Conservation (phyloP, 2,113 vertebrate species). For the Dascyllus trimaculatus region DNA sequence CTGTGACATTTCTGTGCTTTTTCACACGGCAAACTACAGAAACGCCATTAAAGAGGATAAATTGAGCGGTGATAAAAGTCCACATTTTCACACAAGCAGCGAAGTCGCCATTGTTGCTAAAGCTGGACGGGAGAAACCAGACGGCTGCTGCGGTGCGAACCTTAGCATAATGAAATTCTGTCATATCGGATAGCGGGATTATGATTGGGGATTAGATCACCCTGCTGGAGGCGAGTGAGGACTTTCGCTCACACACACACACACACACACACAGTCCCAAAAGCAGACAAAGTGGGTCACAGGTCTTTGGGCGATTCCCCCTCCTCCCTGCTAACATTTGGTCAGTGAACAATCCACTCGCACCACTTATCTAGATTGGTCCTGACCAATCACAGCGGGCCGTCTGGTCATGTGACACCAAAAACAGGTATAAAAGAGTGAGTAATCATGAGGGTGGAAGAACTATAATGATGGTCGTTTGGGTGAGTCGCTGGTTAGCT, state of each 20-base stretch:
- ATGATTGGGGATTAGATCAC: conserved; percentile 76
- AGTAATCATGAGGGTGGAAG: conserved; percentile 28
- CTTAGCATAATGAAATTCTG: conserved; percentile 74
- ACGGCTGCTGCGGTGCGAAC: conserved; percentile 36
- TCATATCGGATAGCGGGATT: conserved; percentile 75
- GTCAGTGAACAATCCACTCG: conserved; percentile 69
- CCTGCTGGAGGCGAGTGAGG: conserved; percentile 56
- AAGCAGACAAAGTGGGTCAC: conserved; percentile 79
- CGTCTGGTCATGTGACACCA: conserved; percentile 76
- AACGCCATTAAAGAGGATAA: not conserved
- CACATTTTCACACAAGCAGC: not conserved
- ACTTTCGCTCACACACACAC: conserved; percentile 46
- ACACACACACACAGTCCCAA: conserved; percentile 25
- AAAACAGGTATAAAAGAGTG: conserved; percentile 76
- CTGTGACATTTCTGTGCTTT: not conserved
- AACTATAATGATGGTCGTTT: not conserved
- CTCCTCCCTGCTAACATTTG: conserved; percentile 51
- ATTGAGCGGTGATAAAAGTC: conserved; percentile 30
- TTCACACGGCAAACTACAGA: not conserved
- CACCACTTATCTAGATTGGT: conserved; percentile 54
- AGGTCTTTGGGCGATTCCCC: conserved; percentile 51
- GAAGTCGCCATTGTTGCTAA: conserved; percentile 6
- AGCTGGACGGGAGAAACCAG: conserved; percentile 14
- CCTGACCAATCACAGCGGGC: conserved; percentile 64
- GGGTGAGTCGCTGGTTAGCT: conserved; percentile 18